Percentiles rank a stretch among this genome's conserved stretches.
Conservation (phyloP, 2,888 invertebrate genomes). For the Drepanosiphum platanoidis region DNA sequence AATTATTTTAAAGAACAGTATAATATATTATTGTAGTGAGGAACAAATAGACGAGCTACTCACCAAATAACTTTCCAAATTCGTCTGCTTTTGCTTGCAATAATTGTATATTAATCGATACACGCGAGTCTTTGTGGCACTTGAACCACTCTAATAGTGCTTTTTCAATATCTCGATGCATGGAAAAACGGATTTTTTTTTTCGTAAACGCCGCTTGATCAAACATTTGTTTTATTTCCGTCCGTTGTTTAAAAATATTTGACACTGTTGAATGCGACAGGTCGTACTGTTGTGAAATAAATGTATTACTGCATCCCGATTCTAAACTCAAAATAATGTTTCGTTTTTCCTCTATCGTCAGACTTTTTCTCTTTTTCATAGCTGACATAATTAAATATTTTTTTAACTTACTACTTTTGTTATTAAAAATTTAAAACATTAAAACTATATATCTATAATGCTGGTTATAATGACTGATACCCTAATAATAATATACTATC, state of each 20-base stretch:
- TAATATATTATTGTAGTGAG: background rate
- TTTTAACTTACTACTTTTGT: background rate
- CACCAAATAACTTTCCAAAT: background rate
- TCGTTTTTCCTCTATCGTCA: background rate
- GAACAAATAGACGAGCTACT: background rate
- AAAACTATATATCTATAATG: too few relatives aligned
- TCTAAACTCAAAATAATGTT: background rate
- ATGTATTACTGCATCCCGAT: background rate
- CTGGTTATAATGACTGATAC: background rate
- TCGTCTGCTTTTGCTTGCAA: background rate
- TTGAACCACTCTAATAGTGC: background rate
- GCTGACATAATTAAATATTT: background rate
- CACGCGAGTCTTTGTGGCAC: background rate
- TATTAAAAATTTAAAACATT: background rate
- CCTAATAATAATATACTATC: background rate
- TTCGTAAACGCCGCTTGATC: background rate
- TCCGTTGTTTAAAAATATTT: background rate
- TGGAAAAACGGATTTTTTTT: background rate
- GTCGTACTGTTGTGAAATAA: background rate
- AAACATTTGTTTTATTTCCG: background rate
- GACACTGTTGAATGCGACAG: background rate
- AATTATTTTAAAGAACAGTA: background rate
- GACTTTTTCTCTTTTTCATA: background rate
- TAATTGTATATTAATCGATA: background rate
- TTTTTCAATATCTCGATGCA: background rate